Evolutionary conservation across 2,113 vertebrate genomes (phyloP).

Genomic region (Collichthys lucidus): DNA sequence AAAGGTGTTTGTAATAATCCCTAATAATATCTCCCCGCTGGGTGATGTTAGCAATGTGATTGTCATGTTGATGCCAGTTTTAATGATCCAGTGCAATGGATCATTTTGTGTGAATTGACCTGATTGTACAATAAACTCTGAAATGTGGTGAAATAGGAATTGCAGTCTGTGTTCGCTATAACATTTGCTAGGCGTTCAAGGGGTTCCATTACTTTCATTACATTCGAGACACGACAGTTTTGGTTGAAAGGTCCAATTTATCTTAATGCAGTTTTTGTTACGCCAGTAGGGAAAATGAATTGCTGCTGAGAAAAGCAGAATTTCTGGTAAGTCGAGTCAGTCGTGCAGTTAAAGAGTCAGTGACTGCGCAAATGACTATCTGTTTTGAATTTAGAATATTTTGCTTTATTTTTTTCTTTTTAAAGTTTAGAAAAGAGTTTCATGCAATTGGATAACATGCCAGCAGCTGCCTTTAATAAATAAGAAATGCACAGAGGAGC

Average conservation of each 20-base stretch:
- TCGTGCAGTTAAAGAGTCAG: background rate
- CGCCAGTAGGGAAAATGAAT: background rate
- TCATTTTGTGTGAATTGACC: conserved; percentile 65
- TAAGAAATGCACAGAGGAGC: conserved; percentile 16
- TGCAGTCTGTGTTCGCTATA: conserved; percentile 5
- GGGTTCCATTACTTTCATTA: background rate
- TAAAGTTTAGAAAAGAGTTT: background rate
- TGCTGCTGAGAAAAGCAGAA: background rate
- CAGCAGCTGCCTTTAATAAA: conserved; percentile 13
- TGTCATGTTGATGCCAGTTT: conserved; percentile 58
- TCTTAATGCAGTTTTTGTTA: background rate
- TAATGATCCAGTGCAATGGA: conserved; percentile 61
- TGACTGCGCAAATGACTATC: background rate
- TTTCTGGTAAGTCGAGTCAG: background rate
- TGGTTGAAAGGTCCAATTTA: background rate
- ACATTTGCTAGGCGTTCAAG: background rate
- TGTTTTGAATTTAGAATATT: background rate
- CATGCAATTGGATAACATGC: conserved; percentile 18
- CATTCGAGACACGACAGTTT: background rate
- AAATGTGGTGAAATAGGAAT: conserved; percentile 57
- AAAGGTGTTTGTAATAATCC: conserved; percentile 65
- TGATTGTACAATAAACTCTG: conserved; percentile 78
- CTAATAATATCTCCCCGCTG: conserved; percentile 28
- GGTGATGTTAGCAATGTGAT: conserved; percentile 66
- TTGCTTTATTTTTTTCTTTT: background rate